Evolutionary conservation across 2,888 invertebrate species (phyloP).

Genomic region (Lamproptera curius): DNA sequence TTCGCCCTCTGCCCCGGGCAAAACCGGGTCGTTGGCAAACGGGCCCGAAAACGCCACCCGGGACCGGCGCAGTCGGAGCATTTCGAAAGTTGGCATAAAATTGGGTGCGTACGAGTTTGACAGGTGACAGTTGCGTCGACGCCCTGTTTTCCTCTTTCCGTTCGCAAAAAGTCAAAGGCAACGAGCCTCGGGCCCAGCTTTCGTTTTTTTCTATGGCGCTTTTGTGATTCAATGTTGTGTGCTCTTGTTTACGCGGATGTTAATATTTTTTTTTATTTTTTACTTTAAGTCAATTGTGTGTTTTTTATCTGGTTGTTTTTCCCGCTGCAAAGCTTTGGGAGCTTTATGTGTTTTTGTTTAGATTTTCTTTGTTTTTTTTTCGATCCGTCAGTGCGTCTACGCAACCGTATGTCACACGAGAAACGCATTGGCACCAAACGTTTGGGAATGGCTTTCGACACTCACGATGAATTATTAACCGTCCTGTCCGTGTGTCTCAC

Average conservation of each 20-base stretch:
- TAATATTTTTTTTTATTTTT: constrained; percentile 29
- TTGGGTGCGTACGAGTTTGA: constrained; percentile 66
- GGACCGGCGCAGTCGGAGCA: constrained; percentile 69
- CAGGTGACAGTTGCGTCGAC: constrained; percentile 67
- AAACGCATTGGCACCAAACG: constrained; percentile 54
- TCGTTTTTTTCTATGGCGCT: constrained; percentile 36
- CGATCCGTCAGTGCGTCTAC: constrained; percentile 64
- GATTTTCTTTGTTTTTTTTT: constrained; percentile 25
- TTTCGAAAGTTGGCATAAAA: constrained; percentile 75
- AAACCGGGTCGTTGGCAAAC: constrained; percentile 47
- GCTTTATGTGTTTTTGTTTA: constrained; percentile 20
- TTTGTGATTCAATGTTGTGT: constrained; percentile 25
- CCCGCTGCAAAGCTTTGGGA: constrained; percentile 13
- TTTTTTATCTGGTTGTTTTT: too few relatives aligned
- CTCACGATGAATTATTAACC: constrained; percentile 51
- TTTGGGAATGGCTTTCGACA: constrained; percentile 60
- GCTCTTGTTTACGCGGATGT: constrained; percentile 22
- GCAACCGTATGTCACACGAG: constrained; percentile 62
- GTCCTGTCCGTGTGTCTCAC: constrained; percentile 54
- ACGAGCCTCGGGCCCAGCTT: constrained; percentile 10
- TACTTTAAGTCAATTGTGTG: too few relatives aligned
- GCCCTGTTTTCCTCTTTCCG: constrained; percentile 53
- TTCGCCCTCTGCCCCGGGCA: constrained; percentile 67
- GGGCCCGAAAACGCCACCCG: constrained; percentile 46
- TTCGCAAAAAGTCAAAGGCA: constrained; percentile 15